A percentile compares a stretch with the other conserved stretches of the same genome.
Conservation (phyloP, 2,797 vertebrate genomes). For the Chiroxiphia lanceolata region DNA sequence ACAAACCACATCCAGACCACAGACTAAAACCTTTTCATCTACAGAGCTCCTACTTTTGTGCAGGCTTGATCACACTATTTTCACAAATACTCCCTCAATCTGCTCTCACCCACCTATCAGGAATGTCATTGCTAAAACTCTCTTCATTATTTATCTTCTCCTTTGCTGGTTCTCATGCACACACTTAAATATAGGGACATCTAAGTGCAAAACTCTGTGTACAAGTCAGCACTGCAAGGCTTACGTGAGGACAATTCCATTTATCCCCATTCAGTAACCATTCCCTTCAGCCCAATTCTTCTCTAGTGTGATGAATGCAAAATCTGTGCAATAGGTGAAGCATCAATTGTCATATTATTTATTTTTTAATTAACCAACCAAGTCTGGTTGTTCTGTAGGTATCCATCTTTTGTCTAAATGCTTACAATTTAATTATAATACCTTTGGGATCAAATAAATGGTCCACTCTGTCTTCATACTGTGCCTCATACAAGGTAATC, state of each 20-base stretch:
- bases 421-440: neutral
- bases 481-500: neutral
- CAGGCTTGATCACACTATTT: neutral
- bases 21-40: neutral
- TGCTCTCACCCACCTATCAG: neutral
- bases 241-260: neutral
- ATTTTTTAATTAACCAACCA: neutral
- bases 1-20: neutral
- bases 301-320: neutral
- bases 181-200: neutral
- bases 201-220: neutral
- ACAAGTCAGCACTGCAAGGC: neutral
- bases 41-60: neutral
- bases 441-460: neutral
- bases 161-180: neutral
- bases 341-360: neutral
- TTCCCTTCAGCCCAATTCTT: neutral
- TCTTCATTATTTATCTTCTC: neutral
- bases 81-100: neutral
- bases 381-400: neutral
- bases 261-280: neutral
- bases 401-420: neutral
- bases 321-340: neutral
- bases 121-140: neutral
- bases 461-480: neutral